Evolutionary conservation across 2,888 invertebrate species (phyloP).

Genomic region (Lepeophtheirus nordmannii): DNA sequence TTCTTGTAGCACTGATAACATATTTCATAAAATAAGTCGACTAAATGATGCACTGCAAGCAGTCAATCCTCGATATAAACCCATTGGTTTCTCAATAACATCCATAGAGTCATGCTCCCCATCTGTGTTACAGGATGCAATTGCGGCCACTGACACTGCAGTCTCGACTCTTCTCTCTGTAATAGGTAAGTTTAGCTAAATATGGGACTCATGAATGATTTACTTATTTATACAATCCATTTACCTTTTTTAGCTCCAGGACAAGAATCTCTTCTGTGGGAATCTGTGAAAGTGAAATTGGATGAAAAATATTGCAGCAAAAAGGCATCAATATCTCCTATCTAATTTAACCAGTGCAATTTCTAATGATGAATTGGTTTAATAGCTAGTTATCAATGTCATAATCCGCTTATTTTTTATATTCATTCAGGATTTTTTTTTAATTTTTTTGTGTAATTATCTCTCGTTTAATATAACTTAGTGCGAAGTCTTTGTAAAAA

Average conservation of each 20-base stretch:
- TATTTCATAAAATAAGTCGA: constrained; percentile 13
- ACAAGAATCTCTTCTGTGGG: constrained; percentile 18
- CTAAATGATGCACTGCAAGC: constrained; percentile 19
- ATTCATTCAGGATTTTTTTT: constrained; percentile 1
- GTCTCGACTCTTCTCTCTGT: constrained; percentile 17
- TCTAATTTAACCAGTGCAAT: neutral
- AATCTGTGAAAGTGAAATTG: constrained; percentile 13
- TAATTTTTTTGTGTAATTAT: neutral
- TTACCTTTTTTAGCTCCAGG: constrained; percentile 13
- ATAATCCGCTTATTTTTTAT: neutral
- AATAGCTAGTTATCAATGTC: too few relatives aligned
- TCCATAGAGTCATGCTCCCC: constrained; percentile 22
- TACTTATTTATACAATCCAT: neutral
- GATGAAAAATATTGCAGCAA: constrained; percentile 4
- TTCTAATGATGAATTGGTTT: neutral
- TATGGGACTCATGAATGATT: neutral
- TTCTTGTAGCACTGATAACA: constrained; percentile 7
- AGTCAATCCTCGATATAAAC: constrained; percentile 17
- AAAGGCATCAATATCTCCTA: neutral
- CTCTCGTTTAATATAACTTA: too few relatives aligned
- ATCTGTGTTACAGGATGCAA: constrained; percentile 13
- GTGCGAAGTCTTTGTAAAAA: too few relatives aligned
- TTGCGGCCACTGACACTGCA: constrained; percentile 13
- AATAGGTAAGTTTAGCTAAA: constrained; percentile 4
- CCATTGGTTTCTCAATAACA: constrained; percentile 21